Evolutionary conservation across 2,113 vertebrate genomes (phyloP), one percentile per base, ranked within the genome.

Genomic region (Choloepus hoffmanni): DNA sequence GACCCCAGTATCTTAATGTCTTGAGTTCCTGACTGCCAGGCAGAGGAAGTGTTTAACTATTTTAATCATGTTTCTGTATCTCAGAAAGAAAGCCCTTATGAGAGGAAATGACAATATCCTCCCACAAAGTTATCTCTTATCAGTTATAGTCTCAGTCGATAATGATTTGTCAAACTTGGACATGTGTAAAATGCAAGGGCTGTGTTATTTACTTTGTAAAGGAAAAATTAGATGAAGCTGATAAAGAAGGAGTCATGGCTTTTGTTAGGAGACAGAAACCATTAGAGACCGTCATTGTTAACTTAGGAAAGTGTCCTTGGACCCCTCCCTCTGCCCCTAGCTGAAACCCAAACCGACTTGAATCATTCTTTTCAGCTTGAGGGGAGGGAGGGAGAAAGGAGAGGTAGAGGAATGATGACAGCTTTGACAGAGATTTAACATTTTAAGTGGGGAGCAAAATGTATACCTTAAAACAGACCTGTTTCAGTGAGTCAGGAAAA

Each of bases 181-280:
- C 76, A 45, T 96, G 89, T 95, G 91, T 97, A 94, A 97, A 97
- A 95, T 94, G 78, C 90, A 94, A 97, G 62, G 79, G 81, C 96
- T 92, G 45, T 70, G n/a, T 89, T 97, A 83, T 97, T 96, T 95
- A 96, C 91, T 96, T 97, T 97, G 94, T 83, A 97, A 97, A 96
- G 91, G 91, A 97, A 97, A 97, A 97, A 96, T 97, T 97, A 97
- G 97, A 97, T 98, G 97, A 84, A 92, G 89, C 95, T 88, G 97
- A 98, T 98, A 97, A 96, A 78, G 55, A 92, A 48, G 33, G 95
- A 97, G 97, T 97, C 94, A 94, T 95, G 97, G 96, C 97, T 96
- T 98, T 97, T 98, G 97, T 98, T 97, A 97, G 95, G 90, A 97
- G 96, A 96, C 96, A 97, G 96, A 97, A 97, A 87, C 94, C 92